Base-by-base conservation (phyloP, 1,140 invertebrate genomes). In the Sipha flava region DNA sequence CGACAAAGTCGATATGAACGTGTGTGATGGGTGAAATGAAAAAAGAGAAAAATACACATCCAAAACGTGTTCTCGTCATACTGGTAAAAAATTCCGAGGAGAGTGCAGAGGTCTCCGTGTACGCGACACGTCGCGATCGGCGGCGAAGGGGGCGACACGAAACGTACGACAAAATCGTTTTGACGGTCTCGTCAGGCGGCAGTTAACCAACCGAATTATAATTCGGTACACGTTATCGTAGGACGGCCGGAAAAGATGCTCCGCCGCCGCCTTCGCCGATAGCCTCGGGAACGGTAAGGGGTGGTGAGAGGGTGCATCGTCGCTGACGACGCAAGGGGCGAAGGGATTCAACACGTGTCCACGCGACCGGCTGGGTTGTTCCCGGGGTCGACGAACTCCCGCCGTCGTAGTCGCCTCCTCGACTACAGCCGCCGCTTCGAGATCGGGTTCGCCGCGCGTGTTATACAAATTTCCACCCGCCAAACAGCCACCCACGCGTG, bases 331-430 rank as follows among this genome's bases (percentile, higher is more conserved):
- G 3, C 45, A 54, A 52, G 52, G 21, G 52, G 34, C 37, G 52
- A 73, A 73, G 70, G 70, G 70, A 77, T 9, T 57, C 73, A 77
- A 77, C 73, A 77, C 73, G 73, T 77, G 73, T 77, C 31, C 73
- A 7, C 73, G 34, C 31, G 47, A 54, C 54, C n/a, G 70, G 52
- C 12, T 18, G 26, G 10, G 59, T 7, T 31, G 7, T 31, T 31
- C 57, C 52, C n/a, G n/a, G 49, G 72, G 49, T 75, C 72, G 21
- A 7, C 49, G 52, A 43, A 52, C 73, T 26, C 72, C 5, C 34
- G 49, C 16, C 21, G 49, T 4, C 18, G 26, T n/a, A n/a, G 12
- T n/a, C n/a, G 47, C 7, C 68, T 26, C 9, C 26, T 12, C 34
- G 31, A 23, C 40, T 12, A 26, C 21, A 23, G 52, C 9, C 4